Percentiles rank a stretch among this genome's conserved stretches.
Conservation (phyloP, 2,797 vertebrate species). For the Anguilla marmorata region DNA sequence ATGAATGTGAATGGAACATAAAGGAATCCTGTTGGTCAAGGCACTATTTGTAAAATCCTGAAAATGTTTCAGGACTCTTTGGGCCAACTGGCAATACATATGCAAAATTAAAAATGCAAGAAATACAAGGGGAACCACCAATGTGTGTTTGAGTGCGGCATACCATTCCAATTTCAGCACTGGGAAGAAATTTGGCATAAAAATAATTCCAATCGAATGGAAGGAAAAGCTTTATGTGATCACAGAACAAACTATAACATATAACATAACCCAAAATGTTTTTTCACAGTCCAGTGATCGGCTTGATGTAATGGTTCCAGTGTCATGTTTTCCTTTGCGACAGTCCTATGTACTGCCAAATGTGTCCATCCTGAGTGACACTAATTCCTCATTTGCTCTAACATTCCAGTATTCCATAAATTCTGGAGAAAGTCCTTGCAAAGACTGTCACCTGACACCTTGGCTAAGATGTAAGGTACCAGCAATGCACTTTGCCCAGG, state of each 20-base stretch:
- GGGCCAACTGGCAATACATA: no score
- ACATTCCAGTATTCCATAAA: background rate
- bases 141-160: no score
- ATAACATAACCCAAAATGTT: background rate
- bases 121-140: no score
- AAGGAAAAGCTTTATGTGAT: background rate
- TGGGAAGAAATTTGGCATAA: no score
- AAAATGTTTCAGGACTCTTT: background rate
- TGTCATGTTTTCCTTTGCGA: background rate
- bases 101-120: no score
- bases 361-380: background rate
- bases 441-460: background rate
- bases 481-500: background rate
- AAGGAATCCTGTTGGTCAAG: background rate
- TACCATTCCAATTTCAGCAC: no score
- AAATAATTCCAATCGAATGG: no score
- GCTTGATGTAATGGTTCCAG: no score
- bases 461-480: background rate
- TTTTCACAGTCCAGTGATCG: background rate
- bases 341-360: background rate
- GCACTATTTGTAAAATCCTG: background rate
- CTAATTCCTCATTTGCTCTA: background rate
- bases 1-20: background rate
- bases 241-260: background rate
- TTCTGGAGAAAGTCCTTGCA: background rate